Evolutionary conservation across 2,113 vertebrate species (phyloP), one percentile per base, ranked within the genome.

Genomic region (Catharus fuscescens): DNA sequence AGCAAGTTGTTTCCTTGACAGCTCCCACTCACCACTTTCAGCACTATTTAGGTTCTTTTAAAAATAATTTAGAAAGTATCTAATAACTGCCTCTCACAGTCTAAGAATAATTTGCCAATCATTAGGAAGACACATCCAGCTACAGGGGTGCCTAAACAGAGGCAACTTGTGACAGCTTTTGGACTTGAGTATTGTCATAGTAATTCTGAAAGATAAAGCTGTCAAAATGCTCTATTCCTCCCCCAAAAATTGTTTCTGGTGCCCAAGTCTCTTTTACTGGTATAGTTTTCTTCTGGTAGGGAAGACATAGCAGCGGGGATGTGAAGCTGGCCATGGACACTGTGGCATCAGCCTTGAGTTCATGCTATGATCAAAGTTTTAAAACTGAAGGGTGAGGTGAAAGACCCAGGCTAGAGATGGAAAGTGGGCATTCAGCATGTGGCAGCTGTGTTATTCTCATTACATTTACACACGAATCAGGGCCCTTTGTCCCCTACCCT

Each of bases 11-110:
- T 94, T 94, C 72, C 86, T 89, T 95, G 83, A 91, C 80, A 93
- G 95, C 88, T 96, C 79, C 92, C 64, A 91, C 93, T 96, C 71
- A 96, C 42, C 79, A 88, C 62, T 90, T 89, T 88, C 67, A 88
- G 71, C 18, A 79, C 36, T 79, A 85, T 93, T 92, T 82, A 85
- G 24, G 62, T 87, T 85, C 36, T 79, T 90, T 86, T 70, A 34
- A 88, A 96, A 95, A 87, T 85, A 77, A 92, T 78, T 65, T 78
- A 77, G 42, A 92, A 95, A 82, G 54, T 59, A 59, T 77, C 64
- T 92, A 85, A 69, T 93, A 94, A 81, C 45, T 80, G 69, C 34
- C 16, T 93, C 34, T 86, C 54, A 82, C 24, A 74, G 44, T 32
- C 64, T 73, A 83, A 86, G 72, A 95, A 95, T 90, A 91, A 73